Base-by-base conservation (phyloP, 2,113 vertebrate genomes). In the Chinchilla lanigera region DNA sequence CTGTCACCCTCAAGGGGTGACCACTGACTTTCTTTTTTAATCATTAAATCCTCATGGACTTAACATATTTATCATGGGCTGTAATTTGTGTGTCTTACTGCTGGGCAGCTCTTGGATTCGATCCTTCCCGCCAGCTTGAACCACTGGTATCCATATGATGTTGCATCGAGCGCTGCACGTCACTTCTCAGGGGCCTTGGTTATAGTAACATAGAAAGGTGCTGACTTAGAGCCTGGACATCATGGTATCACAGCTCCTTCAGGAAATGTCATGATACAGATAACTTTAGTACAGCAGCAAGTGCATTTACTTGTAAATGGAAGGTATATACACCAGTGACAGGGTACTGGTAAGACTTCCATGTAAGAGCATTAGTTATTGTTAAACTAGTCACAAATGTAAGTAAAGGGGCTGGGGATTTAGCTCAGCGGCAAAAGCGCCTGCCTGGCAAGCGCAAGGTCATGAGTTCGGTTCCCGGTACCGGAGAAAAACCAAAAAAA, bases 101-200 rank as follows among this genome's bases (percentile, higher is more conserved):
- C 41, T 13, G 30, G 44, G 75, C 14, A 14, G 75, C 73, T 30
- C 44, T 47, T 30, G 73, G 24, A 17, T 47, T 16, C 26, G 1
- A 3, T 41, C 1, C 3, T 77, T 47, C 38, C 41, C n/a, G 11
- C 71, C 11, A 13, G 71, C 17, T 20, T 73, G 20, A 73, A 41
- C n/a, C 38, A 22, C 22, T 24, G 38, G 69, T 19, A 22, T 26
- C 9, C 69, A 5, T 19, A 4, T 28, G 71, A 44, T 8, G 41
- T 44, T 1, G 11, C 73, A 30, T 17, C 5, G 5, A 26, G 22
- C 11, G 5, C 22, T 7, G 14, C 7, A 6, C 22, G 1, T 19
- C 19, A 1, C 73, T 77, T 77, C 44, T 14, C 7, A 7, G 44
- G 73, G 11, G 24, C 75, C 50, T 50, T 30, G 44, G 17, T 78